Percentiles rank a stretch among this genome's conserved stretches.
phyloP scores from a whole-genome alignment of 2,888 invertebrate genomes.

The Drosophila mimetica region DNA sequence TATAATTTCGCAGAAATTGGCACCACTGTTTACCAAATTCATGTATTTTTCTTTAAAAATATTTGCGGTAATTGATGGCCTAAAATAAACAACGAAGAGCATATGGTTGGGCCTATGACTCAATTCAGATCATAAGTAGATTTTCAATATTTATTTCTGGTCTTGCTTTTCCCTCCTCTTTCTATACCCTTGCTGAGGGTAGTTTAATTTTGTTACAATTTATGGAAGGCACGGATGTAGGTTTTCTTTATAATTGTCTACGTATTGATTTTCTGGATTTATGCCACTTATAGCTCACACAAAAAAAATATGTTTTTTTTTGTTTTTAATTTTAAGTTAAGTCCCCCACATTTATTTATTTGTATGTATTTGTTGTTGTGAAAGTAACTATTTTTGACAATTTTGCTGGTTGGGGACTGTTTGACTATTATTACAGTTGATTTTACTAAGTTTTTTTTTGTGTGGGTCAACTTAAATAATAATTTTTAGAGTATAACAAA shows the following conservation, averaged over 20 bases:
- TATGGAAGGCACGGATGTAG: neutral
- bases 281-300: too few relatives aligned
- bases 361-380: too few relatives aligned
- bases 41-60: neutral
- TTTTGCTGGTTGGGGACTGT: too few relatives aligned
- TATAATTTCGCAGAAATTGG: neutral
- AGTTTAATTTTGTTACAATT: neutral
- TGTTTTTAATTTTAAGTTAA: too few relatives aligned
- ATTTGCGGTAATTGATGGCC: neutral
- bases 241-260: neutral
- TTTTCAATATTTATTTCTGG: constrained; percentile 11
- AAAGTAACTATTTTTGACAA: too few relatives aligned
- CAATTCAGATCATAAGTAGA: neutral
- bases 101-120: neutral
- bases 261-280: too few relatives aligned
- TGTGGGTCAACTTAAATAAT: too few relatives aligned
- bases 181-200: neutral
- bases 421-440: too few relatives aligned
- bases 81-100: neutral
- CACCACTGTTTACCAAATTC: neutral
- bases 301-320: too few relatives aligned
- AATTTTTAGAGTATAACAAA: neutral
- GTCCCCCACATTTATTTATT: too few relatives aligned
- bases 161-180: neutral
- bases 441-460: too few relatives aligned